Evolutionary conservation across 1,140 invertebrate genomes (phyloP).

Genomic region (Brachionus rotundiformis): DNA sequence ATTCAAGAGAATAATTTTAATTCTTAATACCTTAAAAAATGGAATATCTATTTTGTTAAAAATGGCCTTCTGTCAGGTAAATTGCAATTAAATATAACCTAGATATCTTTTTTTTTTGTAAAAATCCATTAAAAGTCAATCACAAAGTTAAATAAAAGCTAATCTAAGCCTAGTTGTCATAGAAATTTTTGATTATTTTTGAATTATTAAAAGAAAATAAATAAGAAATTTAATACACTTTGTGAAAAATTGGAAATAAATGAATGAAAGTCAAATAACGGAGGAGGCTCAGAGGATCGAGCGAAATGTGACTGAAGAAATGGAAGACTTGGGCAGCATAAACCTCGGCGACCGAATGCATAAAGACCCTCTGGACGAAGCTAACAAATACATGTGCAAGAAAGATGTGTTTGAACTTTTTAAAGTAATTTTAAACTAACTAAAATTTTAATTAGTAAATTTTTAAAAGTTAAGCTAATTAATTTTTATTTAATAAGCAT

Average conservation of each 20-base stretch:
- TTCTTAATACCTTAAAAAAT: no score
- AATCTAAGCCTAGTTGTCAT: slow-evolving; percentile 7
- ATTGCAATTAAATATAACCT: not conserved
- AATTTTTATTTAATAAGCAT: no score
- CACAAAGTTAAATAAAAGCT: not conserved
- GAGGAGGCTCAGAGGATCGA: not conserved
- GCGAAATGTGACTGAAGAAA: not conserved
- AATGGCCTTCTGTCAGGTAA: not conserved
- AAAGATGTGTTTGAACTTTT: slow-evolving; percentile 42
- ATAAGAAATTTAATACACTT: not conserved
- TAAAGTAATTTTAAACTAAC: slow-evolving; percentile 34
- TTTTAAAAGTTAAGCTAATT: no score
- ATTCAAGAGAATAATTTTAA: no score
- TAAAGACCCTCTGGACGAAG: slow-evolving; percentile 36
- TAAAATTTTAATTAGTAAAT: no score
- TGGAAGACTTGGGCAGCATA: not conserved
- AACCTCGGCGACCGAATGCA: slow-evolving; percentile 15
- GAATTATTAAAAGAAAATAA: slow-evolving; percentile 10
- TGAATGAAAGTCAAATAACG: not conserved
- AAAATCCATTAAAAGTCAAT: slow-evolving; percentile 16
- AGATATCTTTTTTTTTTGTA: not conserved
- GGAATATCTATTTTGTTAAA: not conserved
- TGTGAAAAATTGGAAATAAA: not conserved
- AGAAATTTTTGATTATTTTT: not conserved
- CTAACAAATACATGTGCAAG: slow-evolving; percentile 38